Evolutionary conservation across 1,140 invertebrate genomes (phyloP).

Genomic region (Apis florea): DNA sequence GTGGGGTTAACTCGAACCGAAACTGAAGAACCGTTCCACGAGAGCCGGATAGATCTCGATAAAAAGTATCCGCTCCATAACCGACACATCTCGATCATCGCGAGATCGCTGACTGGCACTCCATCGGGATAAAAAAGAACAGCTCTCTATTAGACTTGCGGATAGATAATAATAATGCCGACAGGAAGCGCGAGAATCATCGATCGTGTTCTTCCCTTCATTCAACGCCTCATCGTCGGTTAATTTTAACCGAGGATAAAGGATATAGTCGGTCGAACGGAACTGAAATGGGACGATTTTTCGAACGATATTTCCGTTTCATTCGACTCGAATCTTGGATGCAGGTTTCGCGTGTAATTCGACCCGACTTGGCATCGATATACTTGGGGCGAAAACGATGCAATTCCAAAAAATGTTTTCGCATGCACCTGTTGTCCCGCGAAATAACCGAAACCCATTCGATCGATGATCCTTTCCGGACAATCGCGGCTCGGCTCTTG

Average conservation of each 20-base stretch:
- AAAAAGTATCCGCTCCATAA: conserved; percentile 11
- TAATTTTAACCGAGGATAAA: background rate
- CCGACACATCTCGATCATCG: conserved; percentile 25
- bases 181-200: conserved; percentile 10
- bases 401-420: conserved; percentile 28
- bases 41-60: too few species aligned
- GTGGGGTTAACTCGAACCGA: too few species aligned
- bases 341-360: conserved; percentile 3
- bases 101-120: background rate
- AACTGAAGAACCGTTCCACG: too few species aligned
- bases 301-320: background rate
- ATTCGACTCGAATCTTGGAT: background rate
- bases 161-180: conserved; percentile 16
- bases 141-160: conserved; percentile 5
- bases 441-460: conserved; percentile 29
- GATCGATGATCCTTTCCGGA: background rate
- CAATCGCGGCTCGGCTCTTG: background rate
- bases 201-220: conserved; percentile 9
- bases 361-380: background rate
- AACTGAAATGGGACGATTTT: background rate
- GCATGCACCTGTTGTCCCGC: conserved; percentile 35
- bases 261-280: background rate
- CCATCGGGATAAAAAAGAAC: conserved; percentile 22
- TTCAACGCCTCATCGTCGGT: background rate
- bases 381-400: background rate